Conservation (phyloP, 2,888 invertebrate genomes). For the Malacosoma neustria region DNA sequence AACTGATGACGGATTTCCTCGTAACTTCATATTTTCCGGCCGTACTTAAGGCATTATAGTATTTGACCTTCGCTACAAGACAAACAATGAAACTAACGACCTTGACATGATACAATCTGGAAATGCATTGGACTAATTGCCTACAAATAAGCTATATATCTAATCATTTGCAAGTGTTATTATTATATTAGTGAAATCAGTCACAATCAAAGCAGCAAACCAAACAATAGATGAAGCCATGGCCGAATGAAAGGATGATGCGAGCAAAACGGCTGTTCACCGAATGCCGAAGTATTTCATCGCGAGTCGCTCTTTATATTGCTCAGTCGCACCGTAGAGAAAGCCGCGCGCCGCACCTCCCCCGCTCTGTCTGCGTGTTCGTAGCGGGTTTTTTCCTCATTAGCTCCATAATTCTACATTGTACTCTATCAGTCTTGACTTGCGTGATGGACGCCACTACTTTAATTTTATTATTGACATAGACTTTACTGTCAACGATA, state of each 20-base stretch:
- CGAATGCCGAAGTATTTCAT: conserved; percentile 70
- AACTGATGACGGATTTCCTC: conserved; percentile 67
- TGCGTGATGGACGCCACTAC: conserved; percentile 40
- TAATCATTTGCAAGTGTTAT: conserved; percentile 45
- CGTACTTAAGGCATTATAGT: conserved; percentile 44
- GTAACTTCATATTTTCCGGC: conserved; percentile 58
- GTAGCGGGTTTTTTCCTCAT: conserved; percentile 73
- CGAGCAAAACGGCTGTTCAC: conserved; percentile 71
- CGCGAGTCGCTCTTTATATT: conserved; percentile 70
- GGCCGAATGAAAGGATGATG: conserved; percentile 47
- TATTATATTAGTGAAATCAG: conserved; percentile 56
- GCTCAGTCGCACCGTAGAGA: conserved; percentile 58
- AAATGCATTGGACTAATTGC: conserved; percentile 59
- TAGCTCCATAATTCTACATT: conserved; percentile 60
- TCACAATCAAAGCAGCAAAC: conserved; percentile 44
- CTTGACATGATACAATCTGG: conserved; percentile 63
- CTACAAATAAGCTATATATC: conserved; percentile 53
- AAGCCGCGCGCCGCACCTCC: conserved; percentile 67
- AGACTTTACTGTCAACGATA: no score
- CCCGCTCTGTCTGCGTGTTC: conserved; percentile 45
- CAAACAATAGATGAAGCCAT: conserved; percentile 44
- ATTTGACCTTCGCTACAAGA: conserved; percentile 65
- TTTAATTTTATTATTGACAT: conserved; percentile 20
- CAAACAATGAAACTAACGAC: conserved; percentile 67
- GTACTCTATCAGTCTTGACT: conserved; percentile 51